Base-by-base conservation (phyloP, 2,797 vertebrate genomes). In the Carcharodon carcharias region DNA sequence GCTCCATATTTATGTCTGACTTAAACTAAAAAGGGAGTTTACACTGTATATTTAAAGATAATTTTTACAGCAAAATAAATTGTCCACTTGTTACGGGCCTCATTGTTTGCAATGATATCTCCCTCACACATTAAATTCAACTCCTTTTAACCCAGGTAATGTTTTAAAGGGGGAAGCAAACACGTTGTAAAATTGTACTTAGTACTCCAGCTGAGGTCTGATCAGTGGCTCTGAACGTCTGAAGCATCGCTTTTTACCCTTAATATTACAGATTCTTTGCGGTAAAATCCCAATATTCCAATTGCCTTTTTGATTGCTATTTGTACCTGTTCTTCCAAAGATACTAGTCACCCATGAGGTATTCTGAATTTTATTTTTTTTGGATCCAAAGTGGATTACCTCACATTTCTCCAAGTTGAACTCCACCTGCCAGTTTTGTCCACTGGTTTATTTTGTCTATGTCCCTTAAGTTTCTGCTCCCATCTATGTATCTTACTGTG, bases 1-100 rank as follows among this genome's bases (percentile, higher is more conserved):
- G 7, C 5, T 65, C 35, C 40, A 35, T 28, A 91, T 61, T 63
- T 40, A 6, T 21, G 2, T 65, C 6, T 4, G 18, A 31, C 18
- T 12, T 35, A 89, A 28, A 4, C 6, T 23, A 3, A 96, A 96
- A 96, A 45, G 96, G 5, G 23, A 96, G 63, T 4, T 63, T 23
- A 96, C 0, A 96, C n/a, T 18, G 54, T 21, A 7, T 73, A 31
- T 77, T 92, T 93, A 35, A 56, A 65, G 88, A 16, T n/a, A 69
- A 96, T n/a, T 40, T 58, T 63, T n/a, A 92, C n/a, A 18, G 89
- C 16, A 63, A 92, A n/a, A 92, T 21, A 92, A 92, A 92, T n/a
- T 63, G 58, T 56, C 89, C 31, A n/a, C 28, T 54, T 56, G 11
- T 89, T 87, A 35, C 28, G 26, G 14, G 18, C 85, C 8, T 88